Percentiles rank a stretch among this genome's conserved stretches.
Evolutionary conservation across 2,888 invertebrate species (phyloP).

Genomic region (Drosophila kanekoi): DNA sequence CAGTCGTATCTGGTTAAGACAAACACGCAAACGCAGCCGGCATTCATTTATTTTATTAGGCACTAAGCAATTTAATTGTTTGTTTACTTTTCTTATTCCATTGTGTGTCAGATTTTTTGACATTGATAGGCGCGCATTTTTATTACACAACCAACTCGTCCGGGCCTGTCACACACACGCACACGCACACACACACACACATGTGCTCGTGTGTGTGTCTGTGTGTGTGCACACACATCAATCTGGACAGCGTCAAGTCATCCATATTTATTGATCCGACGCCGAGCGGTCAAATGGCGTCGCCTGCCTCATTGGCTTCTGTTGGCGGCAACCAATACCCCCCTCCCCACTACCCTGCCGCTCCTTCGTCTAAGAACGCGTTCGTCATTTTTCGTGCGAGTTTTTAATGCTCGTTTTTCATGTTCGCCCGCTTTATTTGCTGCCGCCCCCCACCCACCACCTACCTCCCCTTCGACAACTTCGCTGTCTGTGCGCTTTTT

Average conservation of each 20-base stretch:
- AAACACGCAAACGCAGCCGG: conserved; percentile 56
- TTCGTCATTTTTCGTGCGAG: conserved; percentile 41
- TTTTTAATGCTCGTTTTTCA: conserved; percentile 45
- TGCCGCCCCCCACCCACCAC: conserved; percentile 13
- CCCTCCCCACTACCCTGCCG: background rate
- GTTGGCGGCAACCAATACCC: conserved; percentile 35
- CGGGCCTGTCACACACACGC: conserved; percentile 19
- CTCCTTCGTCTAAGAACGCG: conserved; percentile 21
- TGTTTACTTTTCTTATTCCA: conserved; percentile 75
- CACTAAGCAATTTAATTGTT: conserved; percentile 78
- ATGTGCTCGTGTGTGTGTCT: conserved; percentile 2
- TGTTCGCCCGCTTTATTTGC: conserved; percentile 48
- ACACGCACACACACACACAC: conserved; percentile 2
- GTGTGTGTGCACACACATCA: conserved; percentile 52
- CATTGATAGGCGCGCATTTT: conserved; percentile 79
- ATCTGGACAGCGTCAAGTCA: conserved; percentile 76
- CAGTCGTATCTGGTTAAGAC: conserved; percentile 60
- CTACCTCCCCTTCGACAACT: background rate
- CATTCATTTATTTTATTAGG: conserved; percentile 78
- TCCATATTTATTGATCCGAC: conserved; percentile 78
- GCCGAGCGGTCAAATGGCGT: conserved; percentile 61
- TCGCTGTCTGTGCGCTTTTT: conserved; percentile 3
- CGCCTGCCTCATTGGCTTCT: conserved; percentile 61
- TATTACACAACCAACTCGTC: conserved; percentile 70
- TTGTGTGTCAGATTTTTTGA: conserved; percentile 78